A percentile compares a stretch with the other conserved stretches of the same genome.
Evolutionary conservation across 2,113 vertebrate genomes (phyloP).

Genomic region (Athene noctua): DNA sequence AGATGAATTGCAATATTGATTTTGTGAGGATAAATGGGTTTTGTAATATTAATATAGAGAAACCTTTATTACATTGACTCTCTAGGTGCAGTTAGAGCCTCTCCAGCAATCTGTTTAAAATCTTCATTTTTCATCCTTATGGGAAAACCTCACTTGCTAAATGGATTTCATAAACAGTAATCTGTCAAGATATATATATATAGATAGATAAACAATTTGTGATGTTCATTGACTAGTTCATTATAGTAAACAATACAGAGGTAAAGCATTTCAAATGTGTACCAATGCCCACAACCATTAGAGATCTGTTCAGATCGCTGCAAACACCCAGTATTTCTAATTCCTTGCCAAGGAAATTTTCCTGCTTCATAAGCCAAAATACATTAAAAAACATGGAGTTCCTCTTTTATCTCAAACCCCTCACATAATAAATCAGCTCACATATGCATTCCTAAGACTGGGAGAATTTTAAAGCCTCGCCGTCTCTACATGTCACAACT

Average conservation of each 20-base stretch:
- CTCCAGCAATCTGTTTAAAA: slow-evolving; percentile 85
- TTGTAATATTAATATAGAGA: slow-evolving; percentile 91
- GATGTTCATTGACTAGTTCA: slow-evolving; percentile 80
- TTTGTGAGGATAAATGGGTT: slow-evolving; percentile 84
- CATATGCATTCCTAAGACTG: neutral
- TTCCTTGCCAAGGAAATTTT: neutral
- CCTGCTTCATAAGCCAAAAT: neutral
- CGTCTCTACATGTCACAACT: neutral
- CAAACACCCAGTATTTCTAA: neutral
- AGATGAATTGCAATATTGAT: slow-evolving; percentile 87
- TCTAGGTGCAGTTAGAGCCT: slow-evolving; percentile 77
- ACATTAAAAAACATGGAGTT: neutral
- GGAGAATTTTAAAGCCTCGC: neutral
- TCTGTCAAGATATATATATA: slow-evolving; percentile 80
- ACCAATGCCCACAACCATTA: neutral
- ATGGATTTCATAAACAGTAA: slow-evolving; percentile 83
- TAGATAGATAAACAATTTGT: slow-evolving; percentile 82
- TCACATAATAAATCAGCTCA: neutral
- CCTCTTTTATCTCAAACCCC: neutral
- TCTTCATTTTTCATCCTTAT: slow-evolving; percentile 85
- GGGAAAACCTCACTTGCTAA: slow-evolving; percentile 80
- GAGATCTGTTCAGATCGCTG: neutral
- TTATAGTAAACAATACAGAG: slow-evolving; percentile 73
- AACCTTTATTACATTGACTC: slow-evolving; percentile 86
- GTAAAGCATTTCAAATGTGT: slow-evolving; percentile 9